A percentile compares a stretch with the other conserved stretches of the same genome.
phyloP scores from a whole-genome alignment of 1,140 invertebrate species.

The Gyrodactylus salaris region DNA sequence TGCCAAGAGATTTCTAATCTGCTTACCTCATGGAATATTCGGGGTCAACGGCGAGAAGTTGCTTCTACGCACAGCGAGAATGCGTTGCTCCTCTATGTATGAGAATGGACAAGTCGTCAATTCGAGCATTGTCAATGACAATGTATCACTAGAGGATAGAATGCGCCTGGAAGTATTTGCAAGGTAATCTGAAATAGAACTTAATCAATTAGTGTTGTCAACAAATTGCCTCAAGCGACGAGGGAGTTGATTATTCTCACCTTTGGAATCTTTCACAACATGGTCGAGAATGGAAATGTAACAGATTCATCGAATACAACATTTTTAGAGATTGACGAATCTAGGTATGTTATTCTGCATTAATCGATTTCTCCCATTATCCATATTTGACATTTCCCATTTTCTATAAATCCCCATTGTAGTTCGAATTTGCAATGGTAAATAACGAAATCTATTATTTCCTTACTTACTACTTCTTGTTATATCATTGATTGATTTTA shows the following conservation, averaged over 20 bases:
- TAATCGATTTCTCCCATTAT: too few species aligned
- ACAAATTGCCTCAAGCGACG: background rate
- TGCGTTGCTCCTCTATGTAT: background rate
- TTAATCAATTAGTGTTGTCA: background rate
- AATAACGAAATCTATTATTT: too few species aligned
- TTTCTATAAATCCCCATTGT: too few species aligned
- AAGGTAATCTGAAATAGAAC: background rate
- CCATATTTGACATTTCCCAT: too few species aligned
- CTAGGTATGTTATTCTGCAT: too few species aligned
- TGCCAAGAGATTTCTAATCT: slow-evolving; percentile 63
- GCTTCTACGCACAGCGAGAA: background rate
- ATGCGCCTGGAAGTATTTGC: background rate
- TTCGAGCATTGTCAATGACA: background rate
- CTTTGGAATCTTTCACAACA: background rate
- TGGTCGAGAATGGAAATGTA: background rate
- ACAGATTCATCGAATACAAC: background rate
- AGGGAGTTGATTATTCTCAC: background rate
- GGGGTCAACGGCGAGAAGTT: slow-evolving; percentile 18
- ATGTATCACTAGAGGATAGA: background rate
- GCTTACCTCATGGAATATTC: slow-evolving; percentile 79
- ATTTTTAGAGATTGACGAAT: background rate
- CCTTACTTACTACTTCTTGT: too few species aligned
- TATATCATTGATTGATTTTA: too few species aligned
- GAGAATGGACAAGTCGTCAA: background rate
- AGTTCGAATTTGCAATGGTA: too few species aligned